Evolutionary conservation across 2,113 vertebrate genomes (phyloP).

Genomic region (Sylvietta virens): DNA sequence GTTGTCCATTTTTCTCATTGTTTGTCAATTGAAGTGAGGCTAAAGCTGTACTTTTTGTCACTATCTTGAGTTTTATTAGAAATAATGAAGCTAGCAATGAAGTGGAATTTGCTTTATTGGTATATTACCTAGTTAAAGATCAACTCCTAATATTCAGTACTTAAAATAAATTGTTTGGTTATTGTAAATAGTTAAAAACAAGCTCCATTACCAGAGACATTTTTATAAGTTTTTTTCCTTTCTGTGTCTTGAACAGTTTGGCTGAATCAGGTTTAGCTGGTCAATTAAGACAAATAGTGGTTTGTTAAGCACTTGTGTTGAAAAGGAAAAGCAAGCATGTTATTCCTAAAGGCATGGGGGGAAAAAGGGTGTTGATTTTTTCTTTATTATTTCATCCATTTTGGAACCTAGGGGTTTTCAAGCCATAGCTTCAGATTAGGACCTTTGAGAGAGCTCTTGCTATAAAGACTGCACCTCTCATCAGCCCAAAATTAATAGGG

Average conservation of each 20-base stretch:
- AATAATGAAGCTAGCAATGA: neutral
- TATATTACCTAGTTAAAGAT: neutral
- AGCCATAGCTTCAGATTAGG: neutral
- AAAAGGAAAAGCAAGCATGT: neutral
- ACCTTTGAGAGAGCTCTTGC: neutral
- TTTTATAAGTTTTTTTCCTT: neutral
- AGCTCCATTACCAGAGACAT: neutral
- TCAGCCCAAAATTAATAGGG: neutral
- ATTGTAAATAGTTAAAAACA: neutral
- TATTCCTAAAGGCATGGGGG: neutral
- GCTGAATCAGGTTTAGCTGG: neutral
- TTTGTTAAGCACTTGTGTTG: neutral
- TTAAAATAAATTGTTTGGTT: neutral
- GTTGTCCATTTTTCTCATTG: neutral
- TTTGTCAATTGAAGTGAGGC: neutral
- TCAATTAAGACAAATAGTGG: neutral
- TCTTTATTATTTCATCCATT: neutral
- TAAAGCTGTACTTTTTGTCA: neutral
- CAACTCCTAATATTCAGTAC: neutral
- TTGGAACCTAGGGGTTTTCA: neutral
- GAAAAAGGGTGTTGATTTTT: fast-evolving
- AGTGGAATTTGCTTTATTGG: neutral
- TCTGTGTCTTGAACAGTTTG: neutral
- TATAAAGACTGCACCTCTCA: neutral
- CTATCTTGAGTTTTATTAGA: neutral